phyloP scores from a whole-genome alignment of 2,113 vertebrate species.

The Mormoops blainvillei region DNA sequence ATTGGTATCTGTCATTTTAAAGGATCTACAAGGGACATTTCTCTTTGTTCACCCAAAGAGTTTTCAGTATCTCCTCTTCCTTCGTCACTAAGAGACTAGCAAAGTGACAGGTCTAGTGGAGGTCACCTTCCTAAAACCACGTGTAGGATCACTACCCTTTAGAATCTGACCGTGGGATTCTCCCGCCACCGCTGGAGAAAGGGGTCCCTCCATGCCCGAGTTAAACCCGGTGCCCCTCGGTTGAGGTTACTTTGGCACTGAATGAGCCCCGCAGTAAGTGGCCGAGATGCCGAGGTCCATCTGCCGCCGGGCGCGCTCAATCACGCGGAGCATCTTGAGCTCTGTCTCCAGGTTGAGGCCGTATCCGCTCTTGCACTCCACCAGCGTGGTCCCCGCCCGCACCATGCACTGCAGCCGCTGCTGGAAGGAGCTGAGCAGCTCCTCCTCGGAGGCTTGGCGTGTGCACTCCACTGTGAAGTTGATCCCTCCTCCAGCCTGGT shows the following conservation, averaged over 20 bases:
- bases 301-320: slow-evolving; percentile 81
- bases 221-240: not conserved
- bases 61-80: not conserved
- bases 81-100: not conserved
- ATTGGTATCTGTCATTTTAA: not conserved
- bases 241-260: slow-evolving; percentile 88
- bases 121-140: not conserved
- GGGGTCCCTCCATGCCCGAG: not conserved
- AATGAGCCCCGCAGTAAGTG: slow-evolving; percentile 95
- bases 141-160: not conserved
- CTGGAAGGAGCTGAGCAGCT: slow-evolving; percentile 82
- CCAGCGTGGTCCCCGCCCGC: slow-evolving; percentile 89
- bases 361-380: slow-evolving; percentile 98
- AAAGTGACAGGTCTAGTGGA: not conserved
- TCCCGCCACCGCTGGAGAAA: rapidly evolving
- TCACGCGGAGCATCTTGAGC: slow-evolving; percentile 93
- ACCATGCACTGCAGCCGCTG: slow-evolving; percentile 83
- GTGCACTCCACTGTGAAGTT: slow-evolving; percentile 93
- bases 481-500: slow-evolving; percentile 94
- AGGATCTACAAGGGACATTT: not conserved
- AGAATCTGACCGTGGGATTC: no score
- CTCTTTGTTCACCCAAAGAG: not conserved
- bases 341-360: slow-evolving; percentile 89
- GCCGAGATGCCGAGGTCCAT: slow-evolving; percentile 88
- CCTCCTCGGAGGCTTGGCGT: slow-evolving; percentile 77